Evolutionary conservation across 2,888 invertebrate genomes (phyloP).

Genomic region (Agonopterix subpropinquella): DNA sequence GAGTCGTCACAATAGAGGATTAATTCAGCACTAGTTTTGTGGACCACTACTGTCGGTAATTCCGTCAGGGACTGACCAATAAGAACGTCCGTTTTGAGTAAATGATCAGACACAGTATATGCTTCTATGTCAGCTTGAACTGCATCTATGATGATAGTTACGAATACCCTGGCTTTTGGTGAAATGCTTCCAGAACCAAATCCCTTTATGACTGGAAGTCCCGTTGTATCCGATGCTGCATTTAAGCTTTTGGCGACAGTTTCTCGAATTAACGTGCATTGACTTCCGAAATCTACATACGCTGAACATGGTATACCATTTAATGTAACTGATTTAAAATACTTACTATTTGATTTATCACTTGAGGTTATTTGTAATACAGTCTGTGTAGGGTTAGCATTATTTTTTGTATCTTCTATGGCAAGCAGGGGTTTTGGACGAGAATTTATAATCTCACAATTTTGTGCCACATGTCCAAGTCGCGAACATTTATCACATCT

Average conservation of each 20-base stretch:
- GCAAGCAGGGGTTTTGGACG: background rate
- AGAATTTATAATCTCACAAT: background rate
- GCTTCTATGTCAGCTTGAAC: conserved; percentile 4
- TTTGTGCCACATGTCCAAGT: background rate
- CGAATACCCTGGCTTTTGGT: conserved; percentile 1
- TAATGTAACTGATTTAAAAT: conserved; percentile 7
- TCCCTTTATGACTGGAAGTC: conserved; percentile 8
- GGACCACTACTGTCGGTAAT: conserved; percentile 3
- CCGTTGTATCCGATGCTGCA: background rate
- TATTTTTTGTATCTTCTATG: background rate
- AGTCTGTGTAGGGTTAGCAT: background rate
- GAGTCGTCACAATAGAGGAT: conserved; percentile 2
- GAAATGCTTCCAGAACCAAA: conserved; percentile 4
- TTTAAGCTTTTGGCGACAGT: background rate
- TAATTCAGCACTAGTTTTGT: conserved; percentile 2
- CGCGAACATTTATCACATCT: conserved; percentile 1
- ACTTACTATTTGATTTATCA: conserved; percentile 3
- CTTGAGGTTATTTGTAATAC: background rate
- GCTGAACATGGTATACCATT: conserved; percentile 2
- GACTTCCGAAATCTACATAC: conserved; percentile 12
- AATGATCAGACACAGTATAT: conserved; percentile 5
- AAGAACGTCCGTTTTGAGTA: conserved; percentile 5
- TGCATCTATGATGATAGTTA: conserved; percentile 5
- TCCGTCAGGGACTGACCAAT: conserved; percentile 12
- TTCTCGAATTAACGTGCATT: conserved; percentile 8